Evolutionary conservation across 2,888 invertebrate genomes (phyloP).

Genomic region (Drosophila rellima): DNA sequence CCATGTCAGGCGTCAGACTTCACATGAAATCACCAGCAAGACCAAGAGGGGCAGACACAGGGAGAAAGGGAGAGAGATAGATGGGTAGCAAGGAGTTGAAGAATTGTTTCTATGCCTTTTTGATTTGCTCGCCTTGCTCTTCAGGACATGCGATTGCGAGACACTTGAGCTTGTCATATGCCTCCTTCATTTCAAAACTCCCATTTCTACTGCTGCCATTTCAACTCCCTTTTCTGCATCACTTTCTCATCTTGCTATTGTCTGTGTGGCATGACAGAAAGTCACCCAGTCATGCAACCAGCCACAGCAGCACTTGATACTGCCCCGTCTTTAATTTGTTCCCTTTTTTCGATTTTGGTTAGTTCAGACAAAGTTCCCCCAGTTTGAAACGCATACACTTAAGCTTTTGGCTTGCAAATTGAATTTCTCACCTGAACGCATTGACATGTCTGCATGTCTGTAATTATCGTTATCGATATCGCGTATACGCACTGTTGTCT

Average conservation of each 20-base stretch:
- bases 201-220: background rate
- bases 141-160: conserved; percentile 48
- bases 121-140: conserved; percentile 63
- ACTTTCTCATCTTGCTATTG: conserved; percentile 41
- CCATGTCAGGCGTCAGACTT: conserved; percentile 44
- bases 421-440: conserved; percentile 76
- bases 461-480: conserved; percentile 78
- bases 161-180: conserved; percentile 68
- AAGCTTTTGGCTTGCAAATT: conserved; percentile 53
- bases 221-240: conserved; percentile 20
- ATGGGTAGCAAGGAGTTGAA: background rate
- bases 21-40: conserved; percentile 45
- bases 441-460: conserved; percentile 61
- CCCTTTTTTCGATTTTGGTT: background rate
- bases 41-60: background rate
- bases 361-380: conserved; percentile 13
- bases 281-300: conserved; percentile 77
- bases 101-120: conserved; percentile 54
- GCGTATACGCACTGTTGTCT: conserved; percentile 68
- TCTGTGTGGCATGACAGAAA: conserved; percentile 62
- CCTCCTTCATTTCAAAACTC: conserved; percentile 20
- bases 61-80: background rate
- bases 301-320: conserved; percentile 61
- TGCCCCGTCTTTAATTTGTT: background rate
- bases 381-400: conserved; percentile 16